Evolutionary conservation across 2,113 vertebrate species (phyloP).

Genomic region (Camelus dromedarius): DNA sequence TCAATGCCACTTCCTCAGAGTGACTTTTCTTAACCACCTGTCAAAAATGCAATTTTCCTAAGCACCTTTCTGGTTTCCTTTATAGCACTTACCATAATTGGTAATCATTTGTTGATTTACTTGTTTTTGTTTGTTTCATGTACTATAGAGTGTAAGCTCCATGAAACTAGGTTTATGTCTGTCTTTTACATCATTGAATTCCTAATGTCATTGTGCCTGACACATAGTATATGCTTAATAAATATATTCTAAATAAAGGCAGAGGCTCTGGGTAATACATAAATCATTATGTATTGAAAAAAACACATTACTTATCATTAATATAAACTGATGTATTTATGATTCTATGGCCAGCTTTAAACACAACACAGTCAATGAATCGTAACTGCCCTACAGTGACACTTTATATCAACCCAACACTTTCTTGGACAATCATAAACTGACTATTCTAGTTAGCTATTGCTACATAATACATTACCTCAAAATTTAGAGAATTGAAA

Average conservation of each 20-base stretch:
- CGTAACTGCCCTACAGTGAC: background rate
- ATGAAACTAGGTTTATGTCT: background rate
- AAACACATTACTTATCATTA: background rate
- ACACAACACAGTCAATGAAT: background rate
- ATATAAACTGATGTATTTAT: background rate
- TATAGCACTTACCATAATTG: background rate
- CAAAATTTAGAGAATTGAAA: background rate
- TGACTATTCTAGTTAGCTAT: background rate
- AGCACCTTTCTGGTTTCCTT: constrained; percentile 8
- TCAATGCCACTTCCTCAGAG: background rate
- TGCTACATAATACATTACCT: background rate
- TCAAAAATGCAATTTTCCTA: background rate
- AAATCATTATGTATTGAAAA: background rate
- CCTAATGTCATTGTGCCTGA: background rate
- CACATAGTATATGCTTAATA: background rate
- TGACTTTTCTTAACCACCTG: background rate
- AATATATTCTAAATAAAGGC: constrained; percentile 29
- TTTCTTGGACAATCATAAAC: background rate
- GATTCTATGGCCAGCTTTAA: background rate
- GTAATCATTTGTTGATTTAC: background rate
- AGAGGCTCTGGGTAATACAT: background rate
- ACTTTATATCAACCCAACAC: background rate
- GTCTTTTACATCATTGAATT: background rate
- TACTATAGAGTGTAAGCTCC: background rate
- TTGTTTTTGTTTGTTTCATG: constrained; percentile 1